phyloP scores from a whole-genome alignment of 2,113 vertebrate species.

The Opisthocomus hoazin region DNA sequence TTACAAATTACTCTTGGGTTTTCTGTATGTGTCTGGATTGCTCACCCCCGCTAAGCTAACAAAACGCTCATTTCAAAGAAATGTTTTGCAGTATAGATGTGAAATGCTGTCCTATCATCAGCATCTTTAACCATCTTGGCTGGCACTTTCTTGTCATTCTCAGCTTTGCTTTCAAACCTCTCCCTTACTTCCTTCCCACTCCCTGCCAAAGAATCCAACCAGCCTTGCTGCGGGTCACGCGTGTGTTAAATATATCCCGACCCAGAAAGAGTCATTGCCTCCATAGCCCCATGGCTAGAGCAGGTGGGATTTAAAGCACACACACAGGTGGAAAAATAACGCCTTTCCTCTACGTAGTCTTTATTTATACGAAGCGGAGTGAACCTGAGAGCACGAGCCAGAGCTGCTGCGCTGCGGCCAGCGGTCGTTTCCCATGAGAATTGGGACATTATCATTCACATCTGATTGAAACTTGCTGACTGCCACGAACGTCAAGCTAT shows the following conservation, averaged over 20 bases:
- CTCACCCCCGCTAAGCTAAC: background rate
- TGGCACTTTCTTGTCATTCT: background rate
- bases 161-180: background rate
- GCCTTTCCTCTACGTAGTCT: background rate
- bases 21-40: background rate
- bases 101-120: background rate
- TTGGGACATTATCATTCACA: rapidly evolving
- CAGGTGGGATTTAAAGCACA: background rate
- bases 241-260: rapidly evolving
- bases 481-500: background rate
- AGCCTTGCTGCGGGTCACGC: background rate
- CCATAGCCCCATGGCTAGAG: background rate
- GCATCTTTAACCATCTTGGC: background rate
- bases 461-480: background rate
- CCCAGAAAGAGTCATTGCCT: background rate
- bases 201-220: background rate
- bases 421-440: background rate
- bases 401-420: background rate
- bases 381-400: background rate
- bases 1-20: background rate
- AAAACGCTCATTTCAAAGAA: background rate
- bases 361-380: background rate
- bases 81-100: background rate
- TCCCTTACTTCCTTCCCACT: background rate
- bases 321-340: background rate